Percentiles rank a stretch among this genome's conserved stretches.
phyloP scores from a whole-genome alignment of 2,888 invertebrate species.

The Drosophila falleni region DNA sequence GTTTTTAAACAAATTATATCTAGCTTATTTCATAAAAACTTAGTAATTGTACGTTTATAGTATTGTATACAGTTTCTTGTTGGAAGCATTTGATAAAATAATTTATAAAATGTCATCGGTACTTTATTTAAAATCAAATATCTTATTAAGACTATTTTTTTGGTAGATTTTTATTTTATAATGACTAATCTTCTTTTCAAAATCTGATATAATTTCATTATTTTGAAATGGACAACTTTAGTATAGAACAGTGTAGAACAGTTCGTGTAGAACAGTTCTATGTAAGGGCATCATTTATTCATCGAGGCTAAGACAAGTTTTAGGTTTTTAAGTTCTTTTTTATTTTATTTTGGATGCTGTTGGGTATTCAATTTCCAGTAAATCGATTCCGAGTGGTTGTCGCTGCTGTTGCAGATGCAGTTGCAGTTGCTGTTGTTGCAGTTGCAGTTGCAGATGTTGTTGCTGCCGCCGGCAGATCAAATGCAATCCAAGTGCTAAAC shows the following conservation, averaged over 20 bases:
- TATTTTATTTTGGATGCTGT: constrained; percentile 4
- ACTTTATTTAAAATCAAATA: no score
- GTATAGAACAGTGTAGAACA: not conserved
- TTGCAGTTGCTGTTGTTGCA: constrained; percentile 7
- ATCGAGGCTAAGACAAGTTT: not conserved
- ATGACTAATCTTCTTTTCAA: not conserved
- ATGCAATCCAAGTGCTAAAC: constrained; percentile 29
- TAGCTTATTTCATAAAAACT: no score
- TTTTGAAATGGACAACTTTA: no score
- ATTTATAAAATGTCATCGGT: no score
- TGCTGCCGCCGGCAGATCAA: constrained; percentile 41
- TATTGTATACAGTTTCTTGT: no score
- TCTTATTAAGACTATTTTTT: no score
- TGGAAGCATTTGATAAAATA: no score
- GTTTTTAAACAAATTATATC: no score
- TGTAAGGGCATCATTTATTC: constrained; percentile 4
- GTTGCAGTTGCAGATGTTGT: constrained; percentile 1
- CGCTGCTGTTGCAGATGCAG: constrained; percentile 10
- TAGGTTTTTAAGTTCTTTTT: constrained; percentile 1
- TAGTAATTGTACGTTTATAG: no score
- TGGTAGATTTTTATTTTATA: not conserved
- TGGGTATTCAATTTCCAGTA: constrained; percentile 41
- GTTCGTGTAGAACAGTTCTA: not conserved
- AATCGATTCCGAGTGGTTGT: constrained; percentile 40
- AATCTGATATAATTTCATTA: no score